Conservation (phyloP, 2,888 invertebrate species). For the Eilema griseolum region DNA sequence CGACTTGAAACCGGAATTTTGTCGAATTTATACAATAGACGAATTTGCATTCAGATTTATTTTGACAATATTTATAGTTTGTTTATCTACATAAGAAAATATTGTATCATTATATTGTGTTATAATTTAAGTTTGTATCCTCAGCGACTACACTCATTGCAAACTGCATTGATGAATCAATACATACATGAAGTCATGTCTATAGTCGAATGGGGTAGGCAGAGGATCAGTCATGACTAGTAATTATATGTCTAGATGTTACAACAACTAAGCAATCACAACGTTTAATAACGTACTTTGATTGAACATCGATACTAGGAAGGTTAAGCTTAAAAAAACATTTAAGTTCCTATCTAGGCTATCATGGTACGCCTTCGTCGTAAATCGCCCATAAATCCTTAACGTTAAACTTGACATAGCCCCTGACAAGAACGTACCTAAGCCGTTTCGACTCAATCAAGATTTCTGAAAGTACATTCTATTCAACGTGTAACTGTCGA, state of each 20-base stretch:
- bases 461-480: conserved; percentile 40
- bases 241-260: not conserved
- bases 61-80: not conserved
- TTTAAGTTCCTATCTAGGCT: conserved; percentile 25
- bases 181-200: not conserved
- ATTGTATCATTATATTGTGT: not conserved
- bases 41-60: not conserved
- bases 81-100: not conserved
- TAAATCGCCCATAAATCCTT: conserved; percentile 41
- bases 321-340: conserved; percentile 21
- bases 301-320: not conserved
- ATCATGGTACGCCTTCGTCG: conserved; percentile 26
- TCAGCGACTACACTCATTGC: no score
- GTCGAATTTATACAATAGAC: not conserved
- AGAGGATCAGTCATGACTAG: not conserved
- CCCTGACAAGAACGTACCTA: conserved; percentile 31
- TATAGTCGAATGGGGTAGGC: not conserved
- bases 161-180: not conserved
- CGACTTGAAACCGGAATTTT: not conserved
- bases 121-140: no score
- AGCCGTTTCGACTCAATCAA: conserved; percentile 43
- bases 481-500: conserved; percentile 36
- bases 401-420: conserved; percentile 38
- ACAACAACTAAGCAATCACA: not conserved
- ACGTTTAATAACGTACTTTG: not conserved